Evolutionary conservation across 1,140 invertebrate genomes (phyloP).

Genomic region (Lethocerus indicus): DNA sequence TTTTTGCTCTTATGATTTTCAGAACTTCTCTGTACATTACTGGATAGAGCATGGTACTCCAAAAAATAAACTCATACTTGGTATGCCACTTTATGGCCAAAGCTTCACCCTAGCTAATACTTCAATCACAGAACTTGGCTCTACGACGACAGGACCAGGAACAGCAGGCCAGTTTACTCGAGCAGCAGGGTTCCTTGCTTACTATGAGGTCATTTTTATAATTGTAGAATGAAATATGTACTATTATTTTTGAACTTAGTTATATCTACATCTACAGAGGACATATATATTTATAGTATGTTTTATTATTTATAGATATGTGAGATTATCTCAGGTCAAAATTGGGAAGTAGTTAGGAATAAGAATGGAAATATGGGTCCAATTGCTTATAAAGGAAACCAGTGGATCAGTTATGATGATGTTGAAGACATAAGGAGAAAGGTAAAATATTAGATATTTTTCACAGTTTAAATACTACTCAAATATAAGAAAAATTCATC

Average conservation of each 20-base stretch:
- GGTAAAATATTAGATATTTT: slow-evolving; percentile 9
- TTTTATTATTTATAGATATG: slow-evolving; percentile 14
- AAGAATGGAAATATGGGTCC: slow-evolving; percentile 10
- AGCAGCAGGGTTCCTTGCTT: slow-evolving; percentile 42
- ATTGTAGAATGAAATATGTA: not conserved
- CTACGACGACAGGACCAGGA: slow-evolving; percentile 34
- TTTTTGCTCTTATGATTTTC: slow-evolving; percentile 11
- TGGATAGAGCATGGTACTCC: slow-evolving; percentile 41
- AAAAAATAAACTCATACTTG: slow-evolving; percentile 41
- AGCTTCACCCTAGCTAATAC: slow-evolving; percentile 33
- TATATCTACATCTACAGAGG: not conserved
- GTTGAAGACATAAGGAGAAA: slow-evolving; percentile 36
- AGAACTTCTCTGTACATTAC: slow-evolving; percentile 41
- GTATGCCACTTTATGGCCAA: slow-evolving; percentile 46
- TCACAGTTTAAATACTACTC: no score
- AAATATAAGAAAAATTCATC: no score
- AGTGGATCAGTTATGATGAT: slow-evolving; percentile 52
- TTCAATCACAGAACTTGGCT: slow-evolving; percentile 30
- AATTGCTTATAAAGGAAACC: slow-evolving; percentile 26
- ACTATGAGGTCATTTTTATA: slow-evolving; percentile 39
- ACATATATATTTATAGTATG: not conserved
- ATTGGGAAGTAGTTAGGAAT: slow-evolving; percentile 10
- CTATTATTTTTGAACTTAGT: slow-evolving; percentile 1
- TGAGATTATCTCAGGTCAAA: slow-evolving; percentile 7
- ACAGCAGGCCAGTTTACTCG: slow-evolving; percentile 39